These are phyloP conservation scores for Vireo griseus DNA, from an alignment of 2,797 vertebrate genomes.

Conservation along the genomic window DNA sequence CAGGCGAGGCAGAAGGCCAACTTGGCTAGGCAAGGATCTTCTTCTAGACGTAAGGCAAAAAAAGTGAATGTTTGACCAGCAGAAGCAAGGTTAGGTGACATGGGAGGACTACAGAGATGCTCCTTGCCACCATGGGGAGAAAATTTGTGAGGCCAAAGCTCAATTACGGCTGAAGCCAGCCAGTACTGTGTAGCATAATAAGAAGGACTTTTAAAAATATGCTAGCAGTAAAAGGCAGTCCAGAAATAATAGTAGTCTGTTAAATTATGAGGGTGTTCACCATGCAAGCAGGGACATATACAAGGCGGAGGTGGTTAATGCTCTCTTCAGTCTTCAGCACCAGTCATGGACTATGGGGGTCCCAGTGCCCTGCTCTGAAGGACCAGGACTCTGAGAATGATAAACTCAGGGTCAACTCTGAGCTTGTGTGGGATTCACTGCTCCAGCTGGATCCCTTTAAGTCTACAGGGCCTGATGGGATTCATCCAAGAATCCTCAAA, in stretches of 20 bases:
- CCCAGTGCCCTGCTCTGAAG: not conserved
- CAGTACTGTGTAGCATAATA: too few species aligned
- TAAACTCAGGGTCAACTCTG: not conserved
- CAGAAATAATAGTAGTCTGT: not conserved
- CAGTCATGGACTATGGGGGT: not conserved
- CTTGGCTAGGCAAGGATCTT: not conserved
- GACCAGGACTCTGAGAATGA: not conserved
- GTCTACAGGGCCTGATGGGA: not conserved
- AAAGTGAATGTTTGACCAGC: not conserved
- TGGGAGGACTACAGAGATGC: not conserved
- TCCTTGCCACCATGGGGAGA: not conserved
- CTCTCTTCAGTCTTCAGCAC: not conserved
- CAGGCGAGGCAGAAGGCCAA: fast-evolving
- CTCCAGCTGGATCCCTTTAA: not conserved
- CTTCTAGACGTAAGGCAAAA: not conserved
- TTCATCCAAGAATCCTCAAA: not conserved
- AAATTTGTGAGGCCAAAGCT: not conserved
- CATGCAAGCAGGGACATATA: too few species aligned
- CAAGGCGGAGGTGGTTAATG: fast-evolving
- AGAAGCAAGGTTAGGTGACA: not conserved
- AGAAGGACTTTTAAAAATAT: not conserved
- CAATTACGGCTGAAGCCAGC: not conserved
- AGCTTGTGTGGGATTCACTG: not conserved
- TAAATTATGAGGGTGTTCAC: not conserved
- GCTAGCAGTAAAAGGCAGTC: not conserved